Evolutionary conservation across 2,113 vertebrate species (phyloP), one percentile per base, ranked within the genome.

Genomic region (Prunella himalayana): DNA sequence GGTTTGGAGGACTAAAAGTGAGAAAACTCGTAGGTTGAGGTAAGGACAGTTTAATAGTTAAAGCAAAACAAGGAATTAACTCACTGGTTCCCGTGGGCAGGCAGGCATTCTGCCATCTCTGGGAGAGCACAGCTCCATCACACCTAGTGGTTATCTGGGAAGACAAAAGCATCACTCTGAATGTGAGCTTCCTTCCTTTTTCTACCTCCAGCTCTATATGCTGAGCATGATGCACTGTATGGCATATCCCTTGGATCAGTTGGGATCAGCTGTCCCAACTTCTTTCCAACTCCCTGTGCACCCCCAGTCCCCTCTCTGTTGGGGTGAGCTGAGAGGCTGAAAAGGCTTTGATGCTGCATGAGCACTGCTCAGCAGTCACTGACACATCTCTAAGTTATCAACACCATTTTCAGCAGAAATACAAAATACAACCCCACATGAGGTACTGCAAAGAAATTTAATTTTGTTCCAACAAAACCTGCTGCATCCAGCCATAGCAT

Each of bases 121-220:
- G 1, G 57, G 31, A 57, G 15, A 50, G 35, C 22, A 6, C 11
- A 12, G 31, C 25, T 22, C 35, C 14, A 3, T 13, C 50, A 50
- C 57, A 64, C 18, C 11, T 22, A 2, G 6, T 13, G 35, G 11
- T 56, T 63, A 9, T 23, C 59, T 80, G 35, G 17, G 50, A 49
- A 42, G 42, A 49, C 25, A 56, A 15, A 49, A 25, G 15, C 31
- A 22, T 35, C 57, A 19, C 50, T 80, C 14, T 42, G 30, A 64
- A 35, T 80, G 21, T 27, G 35, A 72, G 15, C 25, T 72, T 37
- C 27, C 49, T 56, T 63, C 24, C 50, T 72, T 64, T 65, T 49
- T 11, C 49, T 57, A 13, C 15, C 31, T 31, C 10, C 27, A 23
- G 25, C 22, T 64, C 12, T 19, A 13, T 15, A 23, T 0, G 0